Base-by-base conservation (phyloP, 2,888 invertebrate genomes). In the Eristalis arbustorum region DNA sequence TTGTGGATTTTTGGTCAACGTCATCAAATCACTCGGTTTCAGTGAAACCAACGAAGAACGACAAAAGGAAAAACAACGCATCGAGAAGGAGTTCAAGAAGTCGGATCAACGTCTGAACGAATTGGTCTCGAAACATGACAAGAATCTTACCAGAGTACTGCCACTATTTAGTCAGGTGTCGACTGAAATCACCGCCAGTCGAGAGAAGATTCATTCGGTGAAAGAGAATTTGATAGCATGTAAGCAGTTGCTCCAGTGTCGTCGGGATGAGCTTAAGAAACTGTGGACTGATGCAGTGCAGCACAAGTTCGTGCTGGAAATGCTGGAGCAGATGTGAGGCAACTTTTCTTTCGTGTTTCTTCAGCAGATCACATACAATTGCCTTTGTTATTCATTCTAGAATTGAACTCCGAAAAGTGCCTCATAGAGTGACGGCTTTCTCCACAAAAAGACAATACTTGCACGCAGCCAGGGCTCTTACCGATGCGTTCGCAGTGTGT, bases 231-330 rank as follows among this genome's bases (percentile, higher is more conserved):
- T 98, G 71, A 95, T 95, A 88, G 96, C 96, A 13, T 98, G 98
- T 91, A 97, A 97, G 92, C 95, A 95, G 37, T 93, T 99, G 75
- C 93, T 99, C 84, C 96, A 98, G 85, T 97, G 98, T 92, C 95
- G 98, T 74, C 94, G 98, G 49, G 98, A 98, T 90, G 99, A 99
- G 91, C 93, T 99, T 82, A 96, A 97, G 90, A 96, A 98, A 88
- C 94, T 99, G 76, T 99, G 99, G 98, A 94, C 97, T 6, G 98
- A 99, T 92, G 98, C 98, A 0, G 95, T 99, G n/a, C 98, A 99
- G 90, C 98, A 99, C 91, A 98, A 98, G 91, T 96, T 98, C 91
- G 97, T 98, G 78, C 92, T 98, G 59, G 95, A 96, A 89, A 95
- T 98, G 93, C 93, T 99, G 61, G 97, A 98, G 89, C 97, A 98